phyloP scores from a whole-genome alignment of 2,888 invertebrate species.

The Operophtera brumata region DNA sequence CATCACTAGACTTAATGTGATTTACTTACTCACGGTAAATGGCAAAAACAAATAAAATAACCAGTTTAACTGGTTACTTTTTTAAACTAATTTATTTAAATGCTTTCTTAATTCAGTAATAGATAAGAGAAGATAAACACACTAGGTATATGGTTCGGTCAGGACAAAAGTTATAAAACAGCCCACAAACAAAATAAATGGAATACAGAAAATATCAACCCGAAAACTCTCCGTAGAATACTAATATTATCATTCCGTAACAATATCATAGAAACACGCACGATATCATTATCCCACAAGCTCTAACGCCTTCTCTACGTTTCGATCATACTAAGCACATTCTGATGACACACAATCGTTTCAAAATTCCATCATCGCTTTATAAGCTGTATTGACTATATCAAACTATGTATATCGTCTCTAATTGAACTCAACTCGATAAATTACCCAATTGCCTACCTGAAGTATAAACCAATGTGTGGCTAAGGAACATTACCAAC shows the following conservation, averaged over 20 bases:
- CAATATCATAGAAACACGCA: background rate
- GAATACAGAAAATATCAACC: background rate
- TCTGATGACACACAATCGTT: background rate
- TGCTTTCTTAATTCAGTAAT: too few relatives aligned
- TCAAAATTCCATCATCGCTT: slow-evolving; percentile 25
- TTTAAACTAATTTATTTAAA: too few relatives aligned
- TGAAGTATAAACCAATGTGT: slow-evolving; percentile 33
- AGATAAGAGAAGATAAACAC: too few relatives aligned
- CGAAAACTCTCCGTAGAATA: slow-evolving; percentile 6
- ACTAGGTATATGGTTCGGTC: too few relatives aligned
- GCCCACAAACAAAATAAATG: background rate
- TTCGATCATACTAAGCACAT: slow-evolving; percentile 2
- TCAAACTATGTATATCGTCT: slow-evolving; percentile 18
- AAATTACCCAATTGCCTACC: slow-evolving; percentile 26
- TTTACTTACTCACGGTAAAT: background rate
- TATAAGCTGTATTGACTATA: slow-evolving; percentile 26
- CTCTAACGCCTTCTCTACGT: background rate
- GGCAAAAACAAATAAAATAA: slow-evolving; percentile 2
- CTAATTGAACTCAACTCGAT: slow-evolving; percentile 22
- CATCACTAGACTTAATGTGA: background rate
- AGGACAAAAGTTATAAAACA: too few relatives aligned
- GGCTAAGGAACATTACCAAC: slow-evolving; percentile 46
- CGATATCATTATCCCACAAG: slow-evolving; percentile 1
- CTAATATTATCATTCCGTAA: slow-evolving; percentile 1
- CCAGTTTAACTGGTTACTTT: background rate